Evolutionary conservation across 2,797 vertebrate genomes (phyloP).

Genomic region (Sebastes wilsoni): DNA sequence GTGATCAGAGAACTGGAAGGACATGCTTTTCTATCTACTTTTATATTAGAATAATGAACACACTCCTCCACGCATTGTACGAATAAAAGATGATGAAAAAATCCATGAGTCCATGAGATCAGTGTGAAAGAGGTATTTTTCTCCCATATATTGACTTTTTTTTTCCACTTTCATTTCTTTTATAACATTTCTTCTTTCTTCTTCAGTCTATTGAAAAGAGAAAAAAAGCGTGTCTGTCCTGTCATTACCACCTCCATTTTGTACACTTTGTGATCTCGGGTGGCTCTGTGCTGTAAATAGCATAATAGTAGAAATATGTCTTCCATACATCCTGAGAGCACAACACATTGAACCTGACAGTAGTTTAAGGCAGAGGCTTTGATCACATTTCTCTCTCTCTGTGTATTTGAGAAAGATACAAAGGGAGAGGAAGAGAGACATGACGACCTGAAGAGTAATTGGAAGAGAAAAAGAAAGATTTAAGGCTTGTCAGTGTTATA

Average conservation of each 20-base stretch:
- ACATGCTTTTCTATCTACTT: not conserved
- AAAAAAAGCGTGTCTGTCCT: not conserved
- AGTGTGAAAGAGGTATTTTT: not conserved
- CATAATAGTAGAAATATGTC: constrained; percentile 33
- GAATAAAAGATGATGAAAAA: not conserved
- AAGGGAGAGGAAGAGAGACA: not conserved
- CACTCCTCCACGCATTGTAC: not conserved
- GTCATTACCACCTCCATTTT: constrained; percentile 22
- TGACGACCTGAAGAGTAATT: not conserved
- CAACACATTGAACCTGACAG: constrained; percentile 37
- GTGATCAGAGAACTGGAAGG: not conserved
- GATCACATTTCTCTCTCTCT: constrained; percentile 39
- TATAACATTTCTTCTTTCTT: not conserved
- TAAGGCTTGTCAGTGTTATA: not conserved
- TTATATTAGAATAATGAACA: not conserved
- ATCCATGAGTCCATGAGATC: not conserved
- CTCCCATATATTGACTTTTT: not conserved
- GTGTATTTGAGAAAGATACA: constrained; percentile 16
- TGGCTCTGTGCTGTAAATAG: constrained; percentile 35
- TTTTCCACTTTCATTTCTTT: not conserved
- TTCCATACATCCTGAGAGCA: constrained; percentile 32
- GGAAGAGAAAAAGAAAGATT: not conserved
- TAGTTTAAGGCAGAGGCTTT: constrained; percentile 47
- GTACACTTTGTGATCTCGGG: constrained; percentile 8
- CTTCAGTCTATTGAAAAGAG: not conserved